These are phyloP conservation scores for Hofmannophila pseudospretella DNA, from an alignment of 2,888 invertebrate genomes.

Conservation along the genomic window DNA sequence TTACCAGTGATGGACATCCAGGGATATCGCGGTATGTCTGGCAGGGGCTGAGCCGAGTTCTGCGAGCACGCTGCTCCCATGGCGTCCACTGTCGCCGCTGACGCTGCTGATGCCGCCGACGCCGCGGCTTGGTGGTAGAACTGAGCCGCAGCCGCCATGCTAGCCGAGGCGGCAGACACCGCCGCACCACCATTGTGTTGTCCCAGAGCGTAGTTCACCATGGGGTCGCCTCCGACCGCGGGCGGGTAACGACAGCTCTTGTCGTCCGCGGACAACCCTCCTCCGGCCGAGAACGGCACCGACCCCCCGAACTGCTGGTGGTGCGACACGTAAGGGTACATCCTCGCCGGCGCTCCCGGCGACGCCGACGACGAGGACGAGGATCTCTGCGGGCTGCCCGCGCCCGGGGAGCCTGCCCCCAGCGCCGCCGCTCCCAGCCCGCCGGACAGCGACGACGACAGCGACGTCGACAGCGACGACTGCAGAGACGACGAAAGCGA, in stretches of 20 bases:
- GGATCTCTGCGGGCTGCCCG: conserved; percentile 81
- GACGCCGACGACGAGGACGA: conserved; percentile 82
- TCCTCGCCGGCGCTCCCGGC: conserved; percentile 87
- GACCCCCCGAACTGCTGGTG: conserved; percentile 86
- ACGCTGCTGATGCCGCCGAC: conserved; percentile 86
- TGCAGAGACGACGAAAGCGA: conserved; percentile 78
- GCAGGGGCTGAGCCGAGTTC: conserved; percentile 90
- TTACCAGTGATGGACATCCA: conserved; percentile 99
- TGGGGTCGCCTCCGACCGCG: conserved; percentile 81
- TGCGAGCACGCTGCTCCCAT: conserved; percentile 89
- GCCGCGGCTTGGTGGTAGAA: conserved; percentile 93
- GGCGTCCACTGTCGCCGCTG: conserved; percentile 87
- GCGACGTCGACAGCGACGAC: conserved; percentile 76
- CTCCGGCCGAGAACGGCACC: conserved; percentile 82
- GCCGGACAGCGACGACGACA: conserved; percentile 79
- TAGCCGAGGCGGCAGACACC: conserved; percentile 81
- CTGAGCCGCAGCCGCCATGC: conserved; percentile 86
- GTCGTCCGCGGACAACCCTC: conserved; percentile 82
- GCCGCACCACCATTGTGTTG: conserved; percentile 86
- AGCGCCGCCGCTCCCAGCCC: conserved; percentile 81
- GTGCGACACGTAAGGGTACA: conserved; percentile 95
- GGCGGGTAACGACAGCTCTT: conserved; percentile 90
- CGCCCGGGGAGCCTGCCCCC: conserved; percentile 77
- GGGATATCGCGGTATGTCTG: conserved; percentile 95
- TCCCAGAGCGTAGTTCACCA: conserved; percentile 89